Percentiles rank a stretch among this genome's conserved stretches.
These are phyloP conservation scores for Centroberyx gerrardi DNA, from an alignment of 2,797 vertebrate genomes.

Conservation along the genomic window DNA sequence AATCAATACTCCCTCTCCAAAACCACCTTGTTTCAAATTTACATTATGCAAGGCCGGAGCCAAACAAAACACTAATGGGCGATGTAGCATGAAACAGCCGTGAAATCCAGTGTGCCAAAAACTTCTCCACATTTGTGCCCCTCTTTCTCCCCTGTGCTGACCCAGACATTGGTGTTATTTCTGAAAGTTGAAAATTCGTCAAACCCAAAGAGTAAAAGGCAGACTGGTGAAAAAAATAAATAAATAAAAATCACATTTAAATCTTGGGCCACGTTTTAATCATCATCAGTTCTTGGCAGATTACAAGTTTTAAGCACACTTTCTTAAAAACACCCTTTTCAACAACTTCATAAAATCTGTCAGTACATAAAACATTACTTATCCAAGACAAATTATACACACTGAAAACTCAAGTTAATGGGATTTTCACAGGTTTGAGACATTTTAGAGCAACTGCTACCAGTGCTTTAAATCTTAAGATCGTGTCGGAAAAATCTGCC, in stretches of 20 bases:
- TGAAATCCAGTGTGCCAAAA: slow-evolving; percentile 81
- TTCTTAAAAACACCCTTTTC: slow-evolving; percentile 50
- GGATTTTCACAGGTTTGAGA: slow-evolving; percentile 40
- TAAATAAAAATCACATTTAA: slow-evolving; percentile 43
- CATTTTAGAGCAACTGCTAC: slow-evolving; percentile 34
- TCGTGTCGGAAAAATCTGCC: slow-evolving; percentile 6
- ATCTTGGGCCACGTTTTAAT: slow-evolving; percentile 52
- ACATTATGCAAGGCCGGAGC: slow-evolving; percentile 76
- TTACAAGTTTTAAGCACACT: slow-evolving; percentile 27
- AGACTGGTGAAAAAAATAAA: slow-evolving; percentile 30
- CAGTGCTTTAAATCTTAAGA: not conserved
- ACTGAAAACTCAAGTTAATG: slow-evolving; percentile 13
- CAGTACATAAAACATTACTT: slow-evolving; percentile 43
- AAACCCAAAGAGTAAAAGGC: slow-evolving; percentile 39
- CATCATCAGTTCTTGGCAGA: slow-evolving; percentile 42
- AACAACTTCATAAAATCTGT: slow-evolving; percentile 62
- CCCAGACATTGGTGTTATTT: slow-evolving; percentile 65
- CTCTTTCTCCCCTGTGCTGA: slow-evolving; percentile 51
- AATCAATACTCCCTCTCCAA: slow-evolving; percentile 78
- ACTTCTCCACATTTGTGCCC: slow-evolving; percentile 58
- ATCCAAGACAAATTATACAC: slow-evolving; percentile 46
- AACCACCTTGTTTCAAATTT: slow-evolving; percentile 81
- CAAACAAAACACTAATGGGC: slow-evolving; percentile 85
- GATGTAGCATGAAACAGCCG: slow-evolving; percentile 86
- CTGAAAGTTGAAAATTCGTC: slow-evolving; percentile 48